These are phyloP conservation scores for Batillaria attramentaria DNA, from an alignment of 1,140 invertebrate species.

Conservation along the genomic window DNA sequence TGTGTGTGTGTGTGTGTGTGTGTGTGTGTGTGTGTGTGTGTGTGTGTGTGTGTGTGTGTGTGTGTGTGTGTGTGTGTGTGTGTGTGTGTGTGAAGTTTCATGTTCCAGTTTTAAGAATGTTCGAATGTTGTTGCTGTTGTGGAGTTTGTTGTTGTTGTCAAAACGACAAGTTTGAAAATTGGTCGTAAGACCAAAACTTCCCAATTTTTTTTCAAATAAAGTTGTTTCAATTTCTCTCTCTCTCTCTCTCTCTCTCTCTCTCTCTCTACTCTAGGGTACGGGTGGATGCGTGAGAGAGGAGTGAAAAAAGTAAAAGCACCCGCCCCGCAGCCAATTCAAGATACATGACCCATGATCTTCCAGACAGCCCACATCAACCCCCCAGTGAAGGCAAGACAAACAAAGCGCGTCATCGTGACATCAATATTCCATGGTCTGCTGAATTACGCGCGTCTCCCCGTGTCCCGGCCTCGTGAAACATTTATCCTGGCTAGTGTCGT, in stretches of 20 bases:
- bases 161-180: too few relatives aligned
- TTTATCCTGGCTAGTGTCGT: constrained; percentile 1
- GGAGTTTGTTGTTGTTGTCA: too few relatives aligned
- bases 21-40: too few relatives aligned
- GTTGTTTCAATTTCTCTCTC: too few relatives aligned
- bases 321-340: not conserved
- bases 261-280: not conserved
- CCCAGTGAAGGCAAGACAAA: not conserved
- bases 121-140: too few relatives aligned
- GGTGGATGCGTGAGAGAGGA: not conserved
- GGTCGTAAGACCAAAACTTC: too few relatives aligned
- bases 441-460: not conserved
- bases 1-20: too few relatives aligned
- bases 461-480: constrained; percentile 1
- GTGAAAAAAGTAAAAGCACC: not conserved
- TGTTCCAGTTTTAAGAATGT: too few relatives aligned
- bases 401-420: constrained; percentile 12
- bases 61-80: too few relatives aligned
- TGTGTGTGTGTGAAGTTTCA: too few relatives aligned
- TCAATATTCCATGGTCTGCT: constrained; percentile 24
- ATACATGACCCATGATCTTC: not conserved
- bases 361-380: not conserved
- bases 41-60: too few relatives aligned
- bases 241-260: not conserved
- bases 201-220: too few relatives aligned